phyloP scores from a whole-genome alignment of 2,888 invertebrate genomes.

The Campoplex nolae region DNA sequence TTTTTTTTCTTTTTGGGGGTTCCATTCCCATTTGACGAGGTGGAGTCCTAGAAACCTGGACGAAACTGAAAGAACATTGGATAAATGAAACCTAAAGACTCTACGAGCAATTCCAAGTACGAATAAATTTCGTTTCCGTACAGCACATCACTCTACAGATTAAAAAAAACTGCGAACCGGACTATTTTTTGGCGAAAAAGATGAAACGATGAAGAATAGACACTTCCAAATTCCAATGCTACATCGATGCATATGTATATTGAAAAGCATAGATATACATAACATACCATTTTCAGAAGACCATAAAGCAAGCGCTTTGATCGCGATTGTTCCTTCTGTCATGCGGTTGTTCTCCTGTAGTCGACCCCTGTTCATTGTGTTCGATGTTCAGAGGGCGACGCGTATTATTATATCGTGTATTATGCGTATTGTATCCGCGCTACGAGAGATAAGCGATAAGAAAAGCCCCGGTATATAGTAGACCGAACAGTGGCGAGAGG shows the following conservation, averaged over 20 bases:
- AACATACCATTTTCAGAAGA: constrained; percentile 25
- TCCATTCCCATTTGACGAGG: too few relatives aligned
- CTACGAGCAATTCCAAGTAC: background rate
- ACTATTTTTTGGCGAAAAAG: background rate
- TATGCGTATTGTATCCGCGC: constrained; percentile 46
- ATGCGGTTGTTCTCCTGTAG: constrained; percentile 32
- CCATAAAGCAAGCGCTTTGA: constrained; percentile 36
- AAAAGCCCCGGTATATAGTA: constrained; percentile 32
- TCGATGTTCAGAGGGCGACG: constrained; percentile 50
- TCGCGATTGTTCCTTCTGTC: constrained; percentile 63
- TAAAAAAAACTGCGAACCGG: background rate
- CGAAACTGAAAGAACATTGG: background rate
- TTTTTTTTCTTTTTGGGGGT: too few relatives aligned
- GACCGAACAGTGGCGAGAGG: constrained; percentile 23
- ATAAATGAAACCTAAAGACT: background rate
- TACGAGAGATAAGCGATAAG: constrained; percentile 65
- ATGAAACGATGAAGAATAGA: background rate
- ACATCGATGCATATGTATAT: background rate
- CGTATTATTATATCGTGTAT: constrained; percentile 58
- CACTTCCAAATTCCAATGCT: background rate
- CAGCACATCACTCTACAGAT: background rate
- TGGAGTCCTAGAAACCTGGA: background rate
- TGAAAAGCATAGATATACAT: background rate
- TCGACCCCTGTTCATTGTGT: constrained; percentile 61
- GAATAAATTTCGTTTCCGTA: background rate